Evolutionary conservation across 2,797 vertebrate species (phyloP).

Genomic region (Lophotriccus pileatus): DNA sequence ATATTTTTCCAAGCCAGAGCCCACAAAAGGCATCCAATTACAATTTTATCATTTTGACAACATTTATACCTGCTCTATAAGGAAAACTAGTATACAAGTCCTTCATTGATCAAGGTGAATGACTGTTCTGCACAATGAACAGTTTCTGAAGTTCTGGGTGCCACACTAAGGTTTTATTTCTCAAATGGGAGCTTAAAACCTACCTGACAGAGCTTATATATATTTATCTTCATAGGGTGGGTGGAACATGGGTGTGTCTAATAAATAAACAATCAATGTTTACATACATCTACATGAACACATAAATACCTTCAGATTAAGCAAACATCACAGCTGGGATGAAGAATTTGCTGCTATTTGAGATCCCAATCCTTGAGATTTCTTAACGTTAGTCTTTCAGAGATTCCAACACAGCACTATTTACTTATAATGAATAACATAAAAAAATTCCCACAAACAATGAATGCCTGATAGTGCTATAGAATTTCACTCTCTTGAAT

Average conservation of each 20-base stretch:
- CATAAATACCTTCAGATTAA: background rate
- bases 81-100: background rate
- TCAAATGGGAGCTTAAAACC: background rate
- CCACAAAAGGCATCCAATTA: background rate
- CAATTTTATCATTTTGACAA: background rate
- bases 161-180: background rate
- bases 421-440: background rate
- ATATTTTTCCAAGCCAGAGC: background rate
- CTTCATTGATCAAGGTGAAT: background rate
- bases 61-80: background rate
- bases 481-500: background rate
- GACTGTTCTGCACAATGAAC: background rate
- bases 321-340: background rate
- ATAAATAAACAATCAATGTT: background rate
- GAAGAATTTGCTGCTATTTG: background rate
- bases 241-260: background rate
- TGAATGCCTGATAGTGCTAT: background rate
- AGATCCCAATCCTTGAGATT: background rate
- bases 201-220: background rate
- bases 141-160: background rate
- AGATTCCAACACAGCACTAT: background rate
- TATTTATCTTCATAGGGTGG: background rate
- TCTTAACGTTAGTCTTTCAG: background rate
- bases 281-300: background rate
- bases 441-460: background rate